Conservation (phyloP, 2,888 invertebrate species). For the Thyatira batis region DNA sequence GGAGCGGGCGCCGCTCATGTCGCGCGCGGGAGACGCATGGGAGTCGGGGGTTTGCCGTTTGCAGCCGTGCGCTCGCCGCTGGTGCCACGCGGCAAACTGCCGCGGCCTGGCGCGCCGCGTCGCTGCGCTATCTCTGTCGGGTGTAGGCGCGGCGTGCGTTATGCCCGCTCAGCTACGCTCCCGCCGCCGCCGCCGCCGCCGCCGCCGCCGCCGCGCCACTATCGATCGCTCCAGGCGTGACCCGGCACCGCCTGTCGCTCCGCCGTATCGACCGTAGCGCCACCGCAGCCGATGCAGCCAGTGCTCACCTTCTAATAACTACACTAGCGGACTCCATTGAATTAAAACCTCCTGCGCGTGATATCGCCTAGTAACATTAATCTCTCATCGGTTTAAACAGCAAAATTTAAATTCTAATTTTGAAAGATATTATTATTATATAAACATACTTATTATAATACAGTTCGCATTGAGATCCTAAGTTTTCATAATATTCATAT, state of each 20-base stretch:
- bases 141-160: conserved; percentile 49
- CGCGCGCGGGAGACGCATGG: conserved; percentile 71
- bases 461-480: too few species aligned
- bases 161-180: conserved; percentile 33
- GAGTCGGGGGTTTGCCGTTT: conserved; percentile 46
- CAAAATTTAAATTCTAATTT: too few species aligned
- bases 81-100: conserved; percentile 63
- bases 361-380: too few species aligned
- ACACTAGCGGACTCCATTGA: conserved; percentile 51
- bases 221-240: conserved; percentile 68
- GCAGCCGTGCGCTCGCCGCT: conserved; percentile 40
- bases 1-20: conserved; percentile 82
- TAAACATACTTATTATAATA: too few species aligned
- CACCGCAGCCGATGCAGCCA: conserved; percentile 53
- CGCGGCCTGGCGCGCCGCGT: conserved; percentile 8
- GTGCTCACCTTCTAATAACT: conserved; percentile 66
- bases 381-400: too few species aligned
- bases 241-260: conserved; percentile 62
- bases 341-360: conserved; percentile 63
- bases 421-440: too few species aligned
- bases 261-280: conserved; percentile 75
- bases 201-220: conserved; percentile 58
- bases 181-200: conserved; percentile 49
- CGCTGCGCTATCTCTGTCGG: conserved; percentile 31
- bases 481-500: too few species aligned